These are phyloP conservation scores for Caenorhabditis remanei DNA, from an alignment of 1,140 invertebrate genomes.

Conservation along the genomic window DNA sequence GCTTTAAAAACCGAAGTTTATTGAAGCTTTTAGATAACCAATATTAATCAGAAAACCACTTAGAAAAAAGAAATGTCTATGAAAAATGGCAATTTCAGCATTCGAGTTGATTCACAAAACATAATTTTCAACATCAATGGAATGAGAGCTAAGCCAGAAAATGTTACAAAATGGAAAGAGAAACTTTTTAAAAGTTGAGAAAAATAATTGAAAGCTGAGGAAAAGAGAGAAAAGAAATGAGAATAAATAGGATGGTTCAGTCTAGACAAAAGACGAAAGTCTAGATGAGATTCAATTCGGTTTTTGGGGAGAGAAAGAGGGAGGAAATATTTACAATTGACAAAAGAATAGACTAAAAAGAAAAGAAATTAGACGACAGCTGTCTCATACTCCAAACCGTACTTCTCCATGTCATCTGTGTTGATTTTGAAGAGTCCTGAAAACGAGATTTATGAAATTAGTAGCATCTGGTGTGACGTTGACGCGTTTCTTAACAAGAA, in stretches of 20 bases:
- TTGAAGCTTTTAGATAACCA: no score
- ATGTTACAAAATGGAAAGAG: neutral
- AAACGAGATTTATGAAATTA: slow-evolving; percentile 26
- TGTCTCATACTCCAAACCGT: slow-evolving; percentile 75
- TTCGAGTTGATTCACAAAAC: neutral
- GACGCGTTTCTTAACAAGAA: no score
- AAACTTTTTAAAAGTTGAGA: neutral
- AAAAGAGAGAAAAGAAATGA: neutral
- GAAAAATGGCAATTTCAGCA: slow-evolving; percentile 38
- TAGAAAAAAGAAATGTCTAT: neutral
- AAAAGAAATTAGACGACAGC: slow-evolving; percentile 52
- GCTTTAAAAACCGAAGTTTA: no score
- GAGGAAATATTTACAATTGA: neutral
- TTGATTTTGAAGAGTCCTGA: slow-evolving; percentile 75
- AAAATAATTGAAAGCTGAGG: neutral
- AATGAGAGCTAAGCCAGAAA: slow-evolving; percentile 5
- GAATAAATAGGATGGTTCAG: no score
- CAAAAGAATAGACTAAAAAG: neutral
- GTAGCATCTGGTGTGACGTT: neutral
- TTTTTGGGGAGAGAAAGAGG: neutral
- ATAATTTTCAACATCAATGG: neutral
- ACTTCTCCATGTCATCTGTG: slow-evolving; percentile 73
- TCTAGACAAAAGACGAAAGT: no score
- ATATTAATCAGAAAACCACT: no score
- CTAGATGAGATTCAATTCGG: no score